phyloP scores from a whole-genome alignment of 2,888 invertebrate genomes.

The Cremastinae sp. region DNA sequence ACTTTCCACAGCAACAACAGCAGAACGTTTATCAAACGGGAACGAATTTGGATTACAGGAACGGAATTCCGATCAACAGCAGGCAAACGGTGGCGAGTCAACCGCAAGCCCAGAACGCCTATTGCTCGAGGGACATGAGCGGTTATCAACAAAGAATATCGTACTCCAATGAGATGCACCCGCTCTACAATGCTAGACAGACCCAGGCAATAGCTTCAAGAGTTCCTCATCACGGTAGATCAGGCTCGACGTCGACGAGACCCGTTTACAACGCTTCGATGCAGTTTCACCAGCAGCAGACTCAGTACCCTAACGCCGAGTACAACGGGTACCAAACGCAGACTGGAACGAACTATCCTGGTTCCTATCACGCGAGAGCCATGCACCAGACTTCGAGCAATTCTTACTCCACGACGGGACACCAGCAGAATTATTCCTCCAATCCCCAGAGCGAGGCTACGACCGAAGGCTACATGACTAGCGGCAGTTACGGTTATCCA shows the following conservation, averaged over 20 bases:
- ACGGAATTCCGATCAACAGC: constrained; percentile 69
- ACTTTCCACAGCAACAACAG: constrained; percentile 70
- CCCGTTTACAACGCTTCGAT: constrained; percentile 79
- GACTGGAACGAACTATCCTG: constrained; percentile 79
- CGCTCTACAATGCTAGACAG: constrained; percentile 74
- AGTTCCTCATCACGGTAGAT: constrained; percentile 73
- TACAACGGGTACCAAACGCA: constrained; percentile 82
- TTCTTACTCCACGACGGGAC: constrained; percentile 68
- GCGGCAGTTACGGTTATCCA: constrained; percentile 74
- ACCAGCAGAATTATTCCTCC: constrained; percentile 54
- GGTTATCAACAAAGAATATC: constrained; percentile 75
- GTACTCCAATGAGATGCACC: constrained; percentile 74
- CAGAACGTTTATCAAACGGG: constrained; percentile 74
- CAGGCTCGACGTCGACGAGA: constrained; percentile 66
- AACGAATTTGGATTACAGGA: constrained; percentile 73
- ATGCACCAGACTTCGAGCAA: constrained; percentile 71
- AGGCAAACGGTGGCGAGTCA: constrained; percentile 71
- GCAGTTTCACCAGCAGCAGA: constrained; percentile 81
- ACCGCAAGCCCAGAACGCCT: constrained; percentile 73
- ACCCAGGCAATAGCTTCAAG: constrained; percentile 67
- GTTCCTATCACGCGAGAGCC: constrained; percentile 75
- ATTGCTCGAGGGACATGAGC: constrained; percentile 73
- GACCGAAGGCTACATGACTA: constrained; percentile 73
- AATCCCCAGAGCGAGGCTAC: constrained; percentile 65
- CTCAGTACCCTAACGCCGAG: constrained; percentile 80